Base-by-base conservation (phyloP, 1,140 invertebrate species). In the Leguminivora glycinivorella region DNA sequence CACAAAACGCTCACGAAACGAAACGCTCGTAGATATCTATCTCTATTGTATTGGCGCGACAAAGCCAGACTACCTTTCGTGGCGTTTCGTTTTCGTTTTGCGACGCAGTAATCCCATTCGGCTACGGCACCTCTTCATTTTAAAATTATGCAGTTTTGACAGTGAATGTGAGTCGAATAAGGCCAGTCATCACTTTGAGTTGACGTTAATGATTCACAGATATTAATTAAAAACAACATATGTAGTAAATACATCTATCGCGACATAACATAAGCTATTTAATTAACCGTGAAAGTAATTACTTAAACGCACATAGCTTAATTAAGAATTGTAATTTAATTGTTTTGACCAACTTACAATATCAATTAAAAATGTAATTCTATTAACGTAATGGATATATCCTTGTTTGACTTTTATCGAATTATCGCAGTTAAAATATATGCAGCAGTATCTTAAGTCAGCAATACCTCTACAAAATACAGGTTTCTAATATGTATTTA, bases 311-410 rank as follows among this genome's bases (percentile, higher is more conserved):
- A 72, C 70, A 77, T 75, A 71, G 70, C 60, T 76, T 79, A 68
- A 79, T 82, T 78, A 76, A 71, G 76, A 75, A 69, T 73, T 70
- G 67, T 72, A 63, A 72, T 43, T 10, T 76, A 77, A 78, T 80
- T 70, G 72, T 72, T 75, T 72, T 68, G 68, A 68, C 72, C 70
- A 75, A 77, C 67, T 76, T 73, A 80, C 58, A 74, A 68, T 75
- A 74, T 76, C 38, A 73, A 76, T 72, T 79, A 77, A 81, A 76
- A 67, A 74, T 67, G 63, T 75, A 70, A 82, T 77, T 73, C 71
- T 75, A 76, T 79, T 75, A 76, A 67, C 52, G 22, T 52, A 52
- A 52, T 52, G 47, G 47, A 52, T 52, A 52, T 22, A 22, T 52
- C n/a, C 17, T 9, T 5, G 7, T 52, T 52, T 52, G 19, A 52